Evolutionary conservation across 2,113 vertebrate species (phyloP).

Genomic region (Megaceryle torquata): DNA sequence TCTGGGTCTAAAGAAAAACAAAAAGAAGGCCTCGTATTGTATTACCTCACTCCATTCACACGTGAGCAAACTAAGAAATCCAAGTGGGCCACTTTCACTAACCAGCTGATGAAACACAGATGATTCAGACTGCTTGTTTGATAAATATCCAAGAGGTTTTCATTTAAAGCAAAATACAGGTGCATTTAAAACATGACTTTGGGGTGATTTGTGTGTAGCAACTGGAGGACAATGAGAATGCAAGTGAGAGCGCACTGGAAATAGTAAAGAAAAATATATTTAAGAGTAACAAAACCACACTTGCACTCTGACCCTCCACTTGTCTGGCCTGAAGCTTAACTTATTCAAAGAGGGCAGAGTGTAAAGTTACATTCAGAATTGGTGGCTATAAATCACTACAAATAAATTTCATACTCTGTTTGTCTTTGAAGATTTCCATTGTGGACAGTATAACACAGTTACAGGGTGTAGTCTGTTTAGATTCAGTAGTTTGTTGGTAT

Average conservation of each 20-base stretch:
- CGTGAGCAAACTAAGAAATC: constrained; percentile 75
- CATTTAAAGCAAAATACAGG: constrained; percentile 80
- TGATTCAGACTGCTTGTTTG: constrained; percentile 74
- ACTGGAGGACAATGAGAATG: constrained; percentile 74
- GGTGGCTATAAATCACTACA: constrained; percentile 92
- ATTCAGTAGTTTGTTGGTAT: constrained; percentile 99
- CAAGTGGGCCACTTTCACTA: constrained; percentile 72
- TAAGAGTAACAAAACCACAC: constrained; percentile 75
- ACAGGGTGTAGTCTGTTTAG: constrained; percentile 98
- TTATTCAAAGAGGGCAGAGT: constrained; percentile 82
- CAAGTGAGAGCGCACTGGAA: constrained; percentile 77
- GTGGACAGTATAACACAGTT: constrained; percentile 95
- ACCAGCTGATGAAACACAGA: constrained; percentile 72
- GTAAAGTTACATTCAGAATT: constrained; percentile 81
- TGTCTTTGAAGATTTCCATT: constrained; percentile 93
- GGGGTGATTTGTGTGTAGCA: constrained; percentile 83
- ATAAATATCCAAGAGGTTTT: constrained; percentile 76
- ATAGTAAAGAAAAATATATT: constrained; percentile 76
- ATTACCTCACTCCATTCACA: constrained; percentile 80
- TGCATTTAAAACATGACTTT: constrained; percentile 82
- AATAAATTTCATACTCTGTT: constrained; percentile 90
- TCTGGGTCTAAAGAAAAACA: constrained; percentile 85
- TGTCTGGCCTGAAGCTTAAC: constrained; percentile 79
- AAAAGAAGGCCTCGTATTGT: constrained; percentile 73
- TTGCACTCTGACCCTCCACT: constrained; percentile 87